Evolutionary conservation across 2,888 invertebrate genomes (phyloP).

Genomic region (Thera britannica): DNA sequence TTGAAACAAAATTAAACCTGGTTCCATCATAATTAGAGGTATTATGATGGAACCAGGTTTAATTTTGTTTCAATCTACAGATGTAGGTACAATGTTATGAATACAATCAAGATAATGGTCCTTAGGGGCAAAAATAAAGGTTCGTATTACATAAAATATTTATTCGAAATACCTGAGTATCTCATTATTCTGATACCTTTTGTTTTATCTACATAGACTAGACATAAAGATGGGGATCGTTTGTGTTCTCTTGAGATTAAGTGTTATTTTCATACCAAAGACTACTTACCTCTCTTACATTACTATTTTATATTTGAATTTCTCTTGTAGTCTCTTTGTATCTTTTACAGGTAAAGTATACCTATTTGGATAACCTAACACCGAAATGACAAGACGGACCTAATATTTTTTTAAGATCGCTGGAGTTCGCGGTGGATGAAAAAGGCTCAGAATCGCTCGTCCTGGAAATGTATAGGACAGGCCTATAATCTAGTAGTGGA

Average conservation of each 20-base stretch:
- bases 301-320: neutral
- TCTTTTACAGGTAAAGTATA: too few species aligned
- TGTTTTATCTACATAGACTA: constrained; percentile 27
- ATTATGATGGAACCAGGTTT: too few species aligned
- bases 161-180: constrained; percentile 28
- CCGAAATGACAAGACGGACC: too few species aligned
- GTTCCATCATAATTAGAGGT: constrained; percentile 5
- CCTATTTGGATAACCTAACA: too few species aligned
- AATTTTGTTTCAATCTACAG: too few species aligned
- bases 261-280: constrained; percentile 12
- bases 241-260: constrained; percentile 13
- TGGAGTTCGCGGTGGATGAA: too few species aligned
- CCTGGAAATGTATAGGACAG: too few species aligned
- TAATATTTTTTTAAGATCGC: too few species aligned
- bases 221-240: constrained; percentile 19
- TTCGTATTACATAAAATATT: constrained; percentile 19
- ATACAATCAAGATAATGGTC: constrained; percentile 33
- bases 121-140: constrained; percentile 24
- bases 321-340: too few species aligned
- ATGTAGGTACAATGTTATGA: constrained; percentile 5
- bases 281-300: neutral
- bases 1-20: constrained; percentile 13
- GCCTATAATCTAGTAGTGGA: too few species aligned
- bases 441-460: too few species aligned
- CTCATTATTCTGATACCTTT: constrained; percentile 28